Evolutionary conservation across 2,888 invertebrate genomes (phyloP).

Genomic region (Pterostichus niger): DNA sequence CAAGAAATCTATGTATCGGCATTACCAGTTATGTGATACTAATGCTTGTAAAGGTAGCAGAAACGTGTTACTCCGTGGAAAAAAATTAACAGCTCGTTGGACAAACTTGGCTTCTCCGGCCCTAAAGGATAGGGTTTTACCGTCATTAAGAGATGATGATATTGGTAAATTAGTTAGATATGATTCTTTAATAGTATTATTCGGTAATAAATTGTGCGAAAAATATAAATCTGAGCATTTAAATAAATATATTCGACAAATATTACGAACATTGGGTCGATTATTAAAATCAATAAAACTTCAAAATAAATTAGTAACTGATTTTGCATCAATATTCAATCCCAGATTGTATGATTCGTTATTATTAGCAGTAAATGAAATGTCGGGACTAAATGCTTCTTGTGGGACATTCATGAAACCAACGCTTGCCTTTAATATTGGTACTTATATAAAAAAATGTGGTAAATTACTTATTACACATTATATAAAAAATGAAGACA

Average conservation of each 20-base stretch:
- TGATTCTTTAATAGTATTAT: not conserved
- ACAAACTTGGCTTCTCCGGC: not conserved
- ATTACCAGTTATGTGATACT: constrained; percentile 10
- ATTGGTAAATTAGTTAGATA: constrained; percentile 11
- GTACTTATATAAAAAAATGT: not conserved
- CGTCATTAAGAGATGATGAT: not conserved
- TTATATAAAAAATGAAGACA: not conserved
- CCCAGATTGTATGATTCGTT: too few species aligned
- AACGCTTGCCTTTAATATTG: not conserved
- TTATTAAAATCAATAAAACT: constrained; percentile 10
- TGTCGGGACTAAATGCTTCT: not conserved
- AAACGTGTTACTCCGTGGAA: not conserved
- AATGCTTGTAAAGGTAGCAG: not conserved
- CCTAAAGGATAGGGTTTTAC: not conserved
- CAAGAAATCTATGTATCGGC: too few species aligned
- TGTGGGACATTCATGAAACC: not conserved
- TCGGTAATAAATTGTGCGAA: not conserved
- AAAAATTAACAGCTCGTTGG: constrained; percentile 2
- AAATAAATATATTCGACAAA: constrained; percentile 4
- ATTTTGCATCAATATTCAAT: too few species aligned
- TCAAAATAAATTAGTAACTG: not conserved
- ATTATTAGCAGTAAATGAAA: not conserved
- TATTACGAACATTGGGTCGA: not conserved
- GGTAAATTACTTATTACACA: constrained; percentile 4
- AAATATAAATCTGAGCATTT: constrained; percentile 1